Evolutionary conservation across 2,797 vertebrate species (phyloP).

Genomic region (Bovichtus diacanthus): DNA sequence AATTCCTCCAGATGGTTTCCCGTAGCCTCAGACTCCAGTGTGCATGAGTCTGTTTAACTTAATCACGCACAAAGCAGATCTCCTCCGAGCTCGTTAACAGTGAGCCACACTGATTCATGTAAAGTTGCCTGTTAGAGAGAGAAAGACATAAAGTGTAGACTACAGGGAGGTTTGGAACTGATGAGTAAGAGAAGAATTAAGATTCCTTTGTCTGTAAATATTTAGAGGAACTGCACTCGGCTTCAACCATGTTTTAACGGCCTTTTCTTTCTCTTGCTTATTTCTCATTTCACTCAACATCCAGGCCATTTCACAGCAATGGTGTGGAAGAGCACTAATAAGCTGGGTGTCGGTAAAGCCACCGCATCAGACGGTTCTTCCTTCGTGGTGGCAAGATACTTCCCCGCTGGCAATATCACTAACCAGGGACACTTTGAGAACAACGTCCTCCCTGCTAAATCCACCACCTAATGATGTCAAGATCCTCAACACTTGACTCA

Average conservation of each 20-base stretch:
- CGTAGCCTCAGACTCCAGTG: constrained; percentile 20
- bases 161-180: neutral
- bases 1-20: constrained; percentile 50
- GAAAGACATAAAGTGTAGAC: neutral
- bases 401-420: constrained; percentile 95
- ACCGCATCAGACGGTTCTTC: constrained; percentile 93
- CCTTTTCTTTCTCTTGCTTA: neutral
- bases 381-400: constrained; percentile 97
- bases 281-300: constrained; percentile 18
- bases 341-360: constrained; percentile 94
- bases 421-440: constrained; percentile 96
- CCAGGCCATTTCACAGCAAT: constrained; percentile 98
- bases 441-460: constrained; percentile 91
- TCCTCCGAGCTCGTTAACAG: neutral
- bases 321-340: constrained; percentile 95
- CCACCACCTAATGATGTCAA: constrained; percentile 56
- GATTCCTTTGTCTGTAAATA: constrained; percentile 64
- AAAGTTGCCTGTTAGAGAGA: constrained; percentile 5
- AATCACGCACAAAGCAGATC: constrained; percentile 36
- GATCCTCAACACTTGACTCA: constrained; percentile 24
- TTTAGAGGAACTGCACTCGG: constrained; percentile 55
- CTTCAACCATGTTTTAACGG: constrained; percentile 13
- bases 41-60: constrained; percentile 35
- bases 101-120: constrained; percentile 47
- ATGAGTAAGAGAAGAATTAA: constrained; percentile 25